Conservation (phyloP, 2,888 invertebrate genomes). For the Xestia sexstrigata region DNA sequence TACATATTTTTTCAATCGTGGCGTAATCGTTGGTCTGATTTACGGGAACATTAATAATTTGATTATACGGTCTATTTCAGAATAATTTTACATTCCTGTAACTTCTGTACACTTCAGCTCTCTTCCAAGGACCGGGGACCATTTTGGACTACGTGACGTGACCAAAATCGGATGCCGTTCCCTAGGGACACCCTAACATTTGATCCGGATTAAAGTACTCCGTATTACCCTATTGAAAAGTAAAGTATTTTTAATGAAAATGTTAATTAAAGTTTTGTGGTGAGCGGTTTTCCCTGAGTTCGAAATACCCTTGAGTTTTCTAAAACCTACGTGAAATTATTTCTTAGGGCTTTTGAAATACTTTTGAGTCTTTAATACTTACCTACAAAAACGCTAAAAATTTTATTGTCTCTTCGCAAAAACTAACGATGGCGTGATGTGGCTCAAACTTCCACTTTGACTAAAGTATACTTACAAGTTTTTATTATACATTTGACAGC, state of each 20-base stretch:
- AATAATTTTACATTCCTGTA: constrained; percentile 1
- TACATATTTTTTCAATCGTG: constrained; percentile 30
- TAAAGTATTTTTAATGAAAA: constrained; percentile 44
- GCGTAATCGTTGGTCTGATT: constrained; percentile 25
- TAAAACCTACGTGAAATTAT: constrained; percentile 7
- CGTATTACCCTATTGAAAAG: constrained; percentile 16
- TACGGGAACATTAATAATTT: constrained; percentile 29
- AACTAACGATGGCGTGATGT: constrained; percentile 27
- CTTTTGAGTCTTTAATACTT: not conserved
- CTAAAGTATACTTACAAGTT: constrained; percentile 34
- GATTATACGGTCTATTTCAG: constrained; percentile 4
- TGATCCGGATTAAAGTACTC: constrained; percentile 28
- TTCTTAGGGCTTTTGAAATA: not conserved
- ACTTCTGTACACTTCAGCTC: not conserved
- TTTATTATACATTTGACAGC: constrained; percentile 31
- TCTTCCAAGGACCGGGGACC: constrained; percentile 1
- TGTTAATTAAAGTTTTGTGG: constrained; percentile 50
- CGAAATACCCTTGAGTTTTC: constrained; percentile 27
- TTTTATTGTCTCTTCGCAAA: constrained; percentile 32
- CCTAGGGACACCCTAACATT: constrained; percentile 12
- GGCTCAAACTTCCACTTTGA: constrained; percentile 19
- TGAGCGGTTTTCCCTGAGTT: constrained; percentile 22
- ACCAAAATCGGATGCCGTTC: constrained; percentile 17
- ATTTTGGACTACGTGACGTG: not conserved
- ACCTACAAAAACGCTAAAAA: not conserved